Conservation (phyloP, 2,888 invertebrate genomes). For the Agrochola lota region DNA sequence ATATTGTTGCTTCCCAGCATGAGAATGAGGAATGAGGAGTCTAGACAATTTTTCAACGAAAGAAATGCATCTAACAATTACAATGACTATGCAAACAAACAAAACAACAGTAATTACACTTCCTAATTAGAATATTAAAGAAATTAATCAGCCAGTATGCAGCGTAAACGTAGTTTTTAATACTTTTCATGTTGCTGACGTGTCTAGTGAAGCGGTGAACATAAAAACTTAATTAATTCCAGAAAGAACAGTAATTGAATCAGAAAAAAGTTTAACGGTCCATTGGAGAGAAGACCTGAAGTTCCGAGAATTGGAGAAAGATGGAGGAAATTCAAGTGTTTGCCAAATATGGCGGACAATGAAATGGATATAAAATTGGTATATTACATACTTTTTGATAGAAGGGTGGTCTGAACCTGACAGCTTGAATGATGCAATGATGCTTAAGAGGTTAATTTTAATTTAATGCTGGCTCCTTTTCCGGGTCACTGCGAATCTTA, state of each 20-base stretch:
- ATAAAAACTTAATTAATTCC: conserved; percentile 57
- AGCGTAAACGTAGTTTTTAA: conserved; percentile 42
- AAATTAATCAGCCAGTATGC: conserved; percentile 39
- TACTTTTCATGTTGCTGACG: conserved; percentile 29
- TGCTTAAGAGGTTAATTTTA: no score
- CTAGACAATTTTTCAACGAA: conserved; percentile 2
- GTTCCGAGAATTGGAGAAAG: conserved; percentile 25
- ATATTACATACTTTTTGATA: no score
- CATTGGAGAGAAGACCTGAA: conserved; percentile 3
- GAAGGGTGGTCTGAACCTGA: not conserved
- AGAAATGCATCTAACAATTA: not conserved
- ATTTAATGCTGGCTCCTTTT: no score
- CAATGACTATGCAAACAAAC: not conserved
- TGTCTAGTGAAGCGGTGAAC: conserved; percentile 22
- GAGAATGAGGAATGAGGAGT: not conserved
- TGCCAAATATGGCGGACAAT: conserved; percentile 29
- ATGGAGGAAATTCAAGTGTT: conserved; percentile 1
- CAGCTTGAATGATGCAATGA: no score
- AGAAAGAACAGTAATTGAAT: conserved; percentile 63
- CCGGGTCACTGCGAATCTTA: no score
- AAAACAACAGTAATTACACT: conserved; percentile 10
- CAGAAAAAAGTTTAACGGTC: conserved; percentile 50
- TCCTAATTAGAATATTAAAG: conserved; percentile 40
- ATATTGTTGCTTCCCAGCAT: not conserved
- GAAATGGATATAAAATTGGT: not conserved